A percentile compares a stretch with the other conserved stretches of the same genome.
phyloP scores from a whole-genome alignment of 2,797 vertebrate genomes.

The Setipinna tenuifilis region DNA sequence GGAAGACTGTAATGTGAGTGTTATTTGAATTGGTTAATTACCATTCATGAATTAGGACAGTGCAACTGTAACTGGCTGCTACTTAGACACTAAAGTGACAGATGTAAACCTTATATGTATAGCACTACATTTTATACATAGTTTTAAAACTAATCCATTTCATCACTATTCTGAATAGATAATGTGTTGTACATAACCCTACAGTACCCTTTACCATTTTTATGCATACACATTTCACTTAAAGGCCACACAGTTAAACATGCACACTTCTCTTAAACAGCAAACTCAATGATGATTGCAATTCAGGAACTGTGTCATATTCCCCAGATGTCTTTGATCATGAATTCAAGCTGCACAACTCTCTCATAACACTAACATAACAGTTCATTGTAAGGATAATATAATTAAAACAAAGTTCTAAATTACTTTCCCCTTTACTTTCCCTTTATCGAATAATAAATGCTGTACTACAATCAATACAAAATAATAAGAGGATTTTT shows the following conservation, averaged over 20 bases:
- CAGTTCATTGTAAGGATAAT: background rate
- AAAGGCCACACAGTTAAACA: constrained; percentile 29
- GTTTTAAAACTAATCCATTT: too few species aligned
- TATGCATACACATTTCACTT: constrained; percentile 28
- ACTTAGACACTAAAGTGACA: background rate
- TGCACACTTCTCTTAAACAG: background rate
- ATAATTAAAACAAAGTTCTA: background rate
- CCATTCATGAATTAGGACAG: background rate
- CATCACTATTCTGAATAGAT: background rate
- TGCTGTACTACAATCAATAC: background rate
- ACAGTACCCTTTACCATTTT: background rate
- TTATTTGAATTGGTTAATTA: constrained; percentile 9
- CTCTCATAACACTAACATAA: background rate
- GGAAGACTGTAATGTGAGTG: constrained; percentile 56
- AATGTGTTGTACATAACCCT: background rate
- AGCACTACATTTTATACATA: background rate
- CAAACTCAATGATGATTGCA: background rate
- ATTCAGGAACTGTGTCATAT: background rate
- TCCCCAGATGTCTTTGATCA: constrained; percentile 48
- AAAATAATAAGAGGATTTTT: background rate
- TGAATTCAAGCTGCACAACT: constrained; percentile 26
- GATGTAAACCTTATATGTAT: background rate
- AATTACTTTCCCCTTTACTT: background rate
- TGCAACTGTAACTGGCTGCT: background rate
- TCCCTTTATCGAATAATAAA: background rate